Evolutionary conservation across 2,113 vertebrate genomes (phyloP).

Genomic region (Oceanites oceanicus): DNA sequence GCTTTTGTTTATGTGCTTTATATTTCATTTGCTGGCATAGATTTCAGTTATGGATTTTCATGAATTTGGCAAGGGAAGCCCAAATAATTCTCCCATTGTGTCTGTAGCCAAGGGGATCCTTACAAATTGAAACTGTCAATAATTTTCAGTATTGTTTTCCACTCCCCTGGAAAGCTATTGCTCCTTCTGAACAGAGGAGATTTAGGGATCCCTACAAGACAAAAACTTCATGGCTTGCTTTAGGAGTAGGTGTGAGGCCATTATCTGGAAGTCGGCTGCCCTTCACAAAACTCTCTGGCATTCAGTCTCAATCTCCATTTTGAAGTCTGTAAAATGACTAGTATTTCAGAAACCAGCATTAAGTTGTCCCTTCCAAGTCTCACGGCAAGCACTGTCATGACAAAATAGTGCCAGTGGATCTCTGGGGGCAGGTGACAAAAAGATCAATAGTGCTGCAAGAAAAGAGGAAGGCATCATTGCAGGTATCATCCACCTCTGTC

Average conservation of each 20-base stretch:
- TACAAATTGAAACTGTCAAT: background rate
- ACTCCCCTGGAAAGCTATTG: background rate
- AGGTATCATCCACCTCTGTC: background rate
- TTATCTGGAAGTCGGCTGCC: background rate
- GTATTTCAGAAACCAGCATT: background rate
- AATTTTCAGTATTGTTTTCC: background rate
- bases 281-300: background rate
- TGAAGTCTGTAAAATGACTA: background rate
- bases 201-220: background rate
- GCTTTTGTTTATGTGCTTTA: background rate
- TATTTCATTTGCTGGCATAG: background rate
- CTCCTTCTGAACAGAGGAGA: background rate
- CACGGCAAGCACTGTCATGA: background rate
- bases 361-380: background rate
- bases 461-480: background rate
- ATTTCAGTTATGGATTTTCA: slow-evolving; percentile 4
- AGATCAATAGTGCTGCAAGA: background rate
- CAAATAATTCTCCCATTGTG: background rate
- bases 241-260: background rate
- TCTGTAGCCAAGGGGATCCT: background rate
- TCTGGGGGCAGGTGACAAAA: background rate
- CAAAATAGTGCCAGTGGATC: background rate
- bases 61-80: background rate
- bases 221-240: background rate
- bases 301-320: background rate